phyloP scores from a whole-genome alignment of 1,140 invertebrate genomes.

The Pseudomyrmex flavicornis region DNA sequence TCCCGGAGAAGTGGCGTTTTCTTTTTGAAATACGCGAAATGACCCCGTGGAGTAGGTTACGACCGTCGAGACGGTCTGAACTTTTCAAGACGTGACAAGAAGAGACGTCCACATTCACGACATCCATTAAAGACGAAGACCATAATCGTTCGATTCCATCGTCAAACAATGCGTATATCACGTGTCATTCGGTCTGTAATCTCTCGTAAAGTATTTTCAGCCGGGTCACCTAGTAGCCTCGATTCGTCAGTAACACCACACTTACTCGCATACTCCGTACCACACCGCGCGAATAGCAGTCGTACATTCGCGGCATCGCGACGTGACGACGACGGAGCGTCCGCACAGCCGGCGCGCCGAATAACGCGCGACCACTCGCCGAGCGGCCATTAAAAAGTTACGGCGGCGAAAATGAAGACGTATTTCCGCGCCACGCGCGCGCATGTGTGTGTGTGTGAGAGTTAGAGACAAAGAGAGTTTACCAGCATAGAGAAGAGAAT shows the following conservation, averaged over 20 bases:
- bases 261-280: not conserved
- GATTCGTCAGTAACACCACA: constrained; percentile 31
- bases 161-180: constrained; percentile 32
- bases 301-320: constrained; percentile 30
- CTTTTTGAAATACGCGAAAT: not conserved
- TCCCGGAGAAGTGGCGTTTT: too few relatives aligned
- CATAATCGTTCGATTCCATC: constrained; percentile 19
- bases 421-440: constrained; percentile 61
- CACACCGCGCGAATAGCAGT: not conserved
- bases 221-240: constrained; percentile 39
- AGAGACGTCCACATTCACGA: not conserved
- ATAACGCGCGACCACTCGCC: constrained; percentile 48
- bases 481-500: not conserved
- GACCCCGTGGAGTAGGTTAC: not conserved
- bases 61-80: not conserved
- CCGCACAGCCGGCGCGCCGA: constrained; percentile 33
- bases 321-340: constrained; percentile 21
- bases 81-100: not conserved
- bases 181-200: constrained; percentile 21
- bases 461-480: not conserved
- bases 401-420: constrained; percentile 73
- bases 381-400: constrained; percentile 75
- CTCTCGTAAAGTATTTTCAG: constrained; percentile 32
- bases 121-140: constrained; percentile 26
- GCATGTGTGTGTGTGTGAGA: not conserved